A percentile compares a stretch with the other conserved stretches of the same genome.
Conservation (phyloP, 1,140 invertebrate species). For the Planococcus citri region DNA sequence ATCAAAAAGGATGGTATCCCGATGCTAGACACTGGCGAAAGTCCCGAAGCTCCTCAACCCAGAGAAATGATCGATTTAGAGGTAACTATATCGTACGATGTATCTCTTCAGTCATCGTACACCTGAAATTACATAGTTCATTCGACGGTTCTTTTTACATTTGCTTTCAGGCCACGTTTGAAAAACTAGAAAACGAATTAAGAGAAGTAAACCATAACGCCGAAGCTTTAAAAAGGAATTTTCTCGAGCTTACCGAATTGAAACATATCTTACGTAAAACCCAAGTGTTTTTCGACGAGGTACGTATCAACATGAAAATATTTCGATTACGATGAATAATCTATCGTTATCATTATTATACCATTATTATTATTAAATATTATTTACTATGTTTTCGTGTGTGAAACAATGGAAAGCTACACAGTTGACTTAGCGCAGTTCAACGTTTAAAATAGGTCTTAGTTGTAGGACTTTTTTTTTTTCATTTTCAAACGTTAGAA, state of each 20-base stretch:
- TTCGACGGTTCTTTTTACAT: neutral
- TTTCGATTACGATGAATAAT: no score
- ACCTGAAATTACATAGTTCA: neutral
- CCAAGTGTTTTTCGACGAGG: constrained; percentile 96
- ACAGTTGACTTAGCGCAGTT: neutral
- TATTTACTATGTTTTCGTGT: neutral
- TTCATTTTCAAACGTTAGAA: no score
- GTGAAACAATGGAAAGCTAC: neutral
- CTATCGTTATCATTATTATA: neutral
- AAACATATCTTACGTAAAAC: constrained; percentile 94
- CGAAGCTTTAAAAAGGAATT: constrained; percentile 91
- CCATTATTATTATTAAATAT: neutral
- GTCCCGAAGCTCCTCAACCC: constrained; percentile 94
- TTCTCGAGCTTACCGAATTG: constrained; percentile 87
- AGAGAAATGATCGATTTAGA: constrained; percentile 99
- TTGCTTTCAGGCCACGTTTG: constrained; percentile 70
- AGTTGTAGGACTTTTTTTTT: no score
- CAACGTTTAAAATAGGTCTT: no score
- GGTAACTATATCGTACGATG: constrained; percentile 38
- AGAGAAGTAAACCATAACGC: constrained; percentile 97
- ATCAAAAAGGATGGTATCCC: constrained; percentile 95
- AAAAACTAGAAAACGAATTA: constrained; percentile 88
- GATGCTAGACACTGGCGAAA: constrained; percentile 93
- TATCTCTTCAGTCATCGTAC: neutral
- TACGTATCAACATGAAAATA: constrained; percentile 46